These are phyloP conservation scores for Dicentrarchus labrax DNA, from an alignment of 2,113 vertebrate genomes.

Conservation along the genomic window DNA sequence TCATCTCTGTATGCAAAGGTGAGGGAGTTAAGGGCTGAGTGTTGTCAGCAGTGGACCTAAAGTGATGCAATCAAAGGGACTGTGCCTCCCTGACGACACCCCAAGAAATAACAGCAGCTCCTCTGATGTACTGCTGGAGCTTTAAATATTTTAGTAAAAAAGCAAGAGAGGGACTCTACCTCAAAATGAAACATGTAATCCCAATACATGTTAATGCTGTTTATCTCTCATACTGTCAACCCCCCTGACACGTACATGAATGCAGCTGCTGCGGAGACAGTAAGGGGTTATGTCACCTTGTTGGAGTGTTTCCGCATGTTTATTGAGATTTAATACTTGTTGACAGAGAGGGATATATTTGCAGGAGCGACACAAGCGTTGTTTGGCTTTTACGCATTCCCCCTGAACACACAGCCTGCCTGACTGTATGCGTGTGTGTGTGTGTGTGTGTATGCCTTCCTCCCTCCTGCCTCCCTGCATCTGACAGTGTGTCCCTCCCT, in stretches of 20 bases:
- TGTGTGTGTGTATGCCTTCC: constrained; percentile 6
- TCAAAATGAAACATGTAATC: constrained; percentile 1
- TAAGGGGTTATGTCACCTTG: constrained; percentile 33
- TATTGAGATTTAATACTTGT: constrained; percentile 45
- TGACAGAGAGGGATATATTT: constrained; percentile 41
- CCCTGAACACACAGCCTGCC: not conserved
- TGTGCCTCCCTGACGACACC: constrained; percentile 63
- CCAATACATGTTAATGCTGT: not conserved
- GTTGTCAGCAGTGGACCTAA: constrained; percentile 29
- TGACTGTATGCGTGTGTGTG: not conserved
- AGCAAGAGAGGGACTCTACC: not conserved
- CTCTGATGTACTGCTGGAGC: constrained; percentile 22
- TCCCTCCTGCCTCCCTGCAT: constrained; percentile 58
- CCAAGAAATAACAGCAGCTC: constrained; percentile 54
- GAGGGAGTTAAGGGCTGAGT: not conserved
- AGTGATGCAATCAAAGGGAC: constrained; percentile 67
- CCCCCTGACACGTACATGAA: not conserved
- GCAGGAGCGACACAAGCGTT: constrained; percentile 6
- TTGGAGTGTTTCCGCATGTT: constrained; percentile 23
- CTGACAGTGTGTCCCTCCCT: constrained; percentile 78
- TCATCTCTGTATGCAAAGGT: constrained; percentile 52
- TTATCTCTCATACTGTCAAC: not conserved
- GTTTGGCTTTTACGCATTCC: constrained; percentile 12
- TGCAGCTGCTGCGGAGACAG: constrained; percentile 38
- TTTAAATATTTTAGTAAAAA: constrained; percentile 37